Base-by-base conservation (phyloP, 2,113 vertebrate genomes). In the Herpailurus yagouaroundi region DNA sequence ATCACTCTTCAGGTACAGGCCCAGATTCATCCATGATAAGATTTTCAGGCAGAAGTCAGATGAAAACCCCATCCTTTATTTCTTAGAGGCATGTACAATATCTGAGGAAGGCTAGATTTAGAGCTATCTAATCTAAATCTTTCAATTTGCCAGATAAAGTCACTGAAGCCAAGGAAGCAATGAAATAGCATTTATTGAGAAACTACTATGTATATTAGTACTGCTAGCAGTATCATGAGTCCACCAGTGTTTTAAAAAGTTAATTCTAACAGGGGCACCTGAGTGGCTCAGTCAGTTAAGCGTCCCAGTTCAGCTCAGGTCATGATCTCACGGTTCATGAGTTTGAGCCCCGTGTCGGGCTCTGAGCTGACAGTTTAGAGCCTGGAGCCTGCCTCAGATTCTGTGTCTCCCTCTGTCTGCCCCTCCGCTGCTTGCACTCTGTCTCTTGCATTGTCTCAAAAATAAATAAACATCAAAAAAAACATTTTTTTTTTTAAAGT, bases 31-130 rank as follows among this genome's bases (percentile, higher is more conserved):
- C 88, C 84, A 13, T 52, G 74, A 63, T 69, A 74, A 90, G 55
- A 84, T 84, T 95, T 89, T 82, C 38, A 74, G 52, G 23, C 31
- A 89, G 33, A 97, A 77, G 16, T 81, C 85, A 92, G 94, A 80
- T 33, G 27, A 57, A 88, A 89, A 82, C 1, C 4, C 4, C 25
- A n/a, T 91, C 4, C 36, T 82, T 85, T 69, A 33, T 89, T 90
- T 94, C 48, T 90, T 87, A 41, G 38, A 69, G 60, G 21, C 14
- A 55, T 57, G 69, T 12, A 50, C 93, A 87, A 27, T 71, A 86
- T 63, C 48, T 94, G 31, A 31, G 6, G 21, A 63, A 81, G 13
- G 21, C 29, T 80, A 27, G 50, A 84, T 80, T 82, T 77, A 92
- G n/a, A 92, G 16, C 60, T 77, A 29, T 64, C 10, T 81, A 82